Evolutionary conservation across 2,113 vertebrate genomes (phyloP).

Genomic region (Sorex fumeus): DNA sequence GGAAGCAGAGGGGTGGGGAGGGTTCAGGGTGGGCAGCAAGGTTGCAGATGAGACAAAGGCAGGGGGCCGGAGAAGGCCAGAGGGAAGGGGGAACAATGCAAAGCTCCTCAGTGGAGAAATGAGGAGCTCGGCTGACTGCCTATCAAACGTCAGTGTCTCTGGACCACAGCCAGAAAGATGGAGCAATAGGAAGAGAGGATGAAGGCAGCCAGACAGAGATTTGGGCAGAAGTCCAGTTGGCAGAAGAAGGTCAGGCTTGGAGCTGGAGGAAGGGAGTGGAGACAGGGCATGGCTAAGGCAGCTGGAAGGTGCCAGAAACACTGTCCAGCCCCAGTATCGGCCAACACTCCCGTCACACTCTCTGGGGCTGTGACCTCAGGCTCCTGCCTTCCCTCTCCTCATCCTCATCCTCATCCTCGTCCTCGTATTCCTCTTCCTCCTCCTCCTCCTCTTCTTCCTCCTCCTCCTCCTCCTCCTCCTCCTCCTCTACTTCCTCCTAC

Average conservation of each 20-base stretch:
- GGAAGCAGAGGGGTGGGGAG: rapidly evolving
- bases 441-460: no score
- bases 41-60: neutral
- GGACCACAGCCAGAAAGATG: neutral
- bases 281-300: rapidly evolving
- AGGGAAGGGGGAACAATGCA: neutral
- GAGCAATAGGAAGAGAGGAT: neutral
- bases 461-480: no score
- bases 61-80: neutral
- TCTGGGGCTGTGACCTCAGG: neutral
- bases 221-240: neutral
- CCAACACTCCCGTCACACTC: neutral
- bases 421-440: no score
- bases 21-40: neutral
- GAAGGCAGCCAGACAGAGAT: neutral
- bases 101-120: neutral
- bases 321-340: neutral
- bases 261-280: neutral
- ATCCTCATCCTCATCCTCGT: no score
- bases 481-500: neutral
- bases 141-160: neutral
- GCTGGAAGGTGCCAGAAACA: neutral
- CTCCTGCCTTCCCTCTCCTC: neutral
- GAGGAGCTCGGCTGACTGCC: neutral
- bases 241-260: neutral